These are phyloP conservation scores for Hypomecis atomaria DNA, from an alignment of 2,888 invertebrate species.

Conservation along the genomic window DNA sequence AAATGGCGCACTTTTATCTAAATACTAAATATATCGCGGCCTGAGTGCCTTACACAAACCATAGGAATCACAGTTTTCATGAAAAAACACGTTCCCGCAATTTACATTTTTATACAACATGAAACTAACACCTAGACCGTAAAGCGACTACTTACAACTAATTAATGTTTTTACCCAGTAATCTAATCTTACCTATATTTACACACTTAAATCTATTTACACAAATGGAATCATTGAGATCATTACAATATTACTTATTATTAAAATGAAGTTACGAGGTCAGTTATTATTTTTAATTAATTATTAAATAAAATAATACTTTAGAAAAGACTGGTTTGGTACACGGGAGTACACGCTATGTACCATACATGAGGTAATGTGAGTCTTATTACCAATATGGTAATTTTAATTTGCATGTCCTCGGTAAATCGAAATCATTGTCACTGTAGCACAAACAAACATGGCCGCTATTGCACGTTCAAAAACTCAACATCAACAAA, in stretches of 20 bases:
- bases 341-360: constrained; percentile 59
- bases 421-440: constrained; percentile 42
- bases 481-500: constrained; percentile 48
- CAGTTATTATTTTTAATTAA: constrained; percentile 59
- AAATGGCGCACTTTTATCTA: constrained; percentile 63
- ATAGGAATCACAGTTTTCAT: constrained; percentile 41
- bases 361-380: constrained; percentile 71
- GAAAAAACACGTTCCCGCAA: constrained; percentile 41
- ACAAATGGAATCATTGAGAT: constrained; percentile 84
- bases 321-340: constrained; percentile 78
- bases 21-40: constrained; percentile 48
- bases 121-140: constrained; percentile 56
- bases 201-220: constrained; percentile 76
- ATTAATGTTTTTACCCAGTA: constrained; percentile 58
- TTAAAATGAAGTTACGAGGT: constrained; percentile 72
- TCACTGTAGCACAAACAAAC: constrained; percentile 44
- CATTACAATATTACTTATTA: constrained; percentile 75
- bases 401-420: constrained; percentile 43
- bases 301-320: constrained; percentile 77
- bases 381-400: constrained; percentile 44
- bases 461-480: constrained; percentile 49
- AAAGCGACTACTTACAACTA: constrained; percentile 56
- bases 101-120: constrained; percentile 51
- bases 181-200: constrained; percentile 67
- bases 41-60: constrained; percentile 51